A percentile compares a stretch with the other conserved stretches of the same genome.
phyloP scores from a whole-genome alignment of 2,113 vertebrate species.

The Cettia cetti region DNA sequence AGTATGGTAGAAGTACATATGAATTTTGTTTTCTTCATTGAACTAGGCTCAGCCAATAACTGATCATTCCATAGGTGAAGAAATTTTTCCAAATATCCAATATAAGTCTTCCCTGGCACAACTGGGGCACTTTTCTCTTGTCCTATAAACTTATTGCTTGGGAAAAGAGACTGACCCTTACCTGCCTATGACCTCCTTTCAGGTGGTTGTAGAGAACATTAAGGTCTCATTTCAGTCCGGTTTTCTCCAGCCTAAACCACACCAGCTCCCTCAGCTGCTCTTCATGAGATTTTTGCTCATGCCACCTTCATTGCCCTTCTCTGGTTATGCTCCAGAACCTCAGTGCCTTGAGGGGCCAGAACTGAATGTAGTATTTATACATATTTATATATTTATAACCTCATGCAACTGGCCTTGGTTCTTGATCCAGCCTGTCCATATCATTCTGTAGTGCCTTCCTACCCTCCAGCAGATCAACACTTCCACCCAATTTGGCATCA shows the following conservation, averaged over 20 bases:
- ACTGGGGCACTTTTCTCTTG: neutral
- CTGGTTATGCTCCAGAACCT: neutral
- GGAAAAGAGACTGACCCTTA: neutral
- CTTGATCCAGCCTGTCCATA: neutral
- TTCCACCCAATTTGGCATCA: neutral
- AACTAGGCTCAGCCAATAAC: neutral
- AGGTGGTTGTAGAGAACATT: no score
- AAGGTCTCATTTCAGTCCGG: neutral
- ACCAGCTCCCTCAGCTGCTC: neutral
- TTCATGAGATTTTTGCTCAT: no score
- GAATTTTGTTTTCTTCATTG: neutral
- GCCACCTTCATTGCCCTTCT: neutral
- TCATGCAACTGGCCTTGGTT: neutral
- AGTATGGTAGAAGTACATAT: accelerated
- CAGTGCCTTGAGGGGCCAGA: neutral
- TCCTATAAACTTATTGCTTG: no score
- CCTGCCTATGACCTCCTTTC: neutral
- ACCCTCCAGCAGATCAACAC: neutral
- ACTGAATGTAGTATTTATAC: neutral
- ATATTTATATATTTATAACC: neutral
- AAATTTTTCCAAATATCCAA: neutral
- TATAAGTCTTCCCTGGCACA: neutral
- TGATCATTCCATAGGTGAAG: neutral
- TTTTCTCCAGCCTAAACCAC: neutral
- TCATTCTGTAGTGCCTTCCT: neutral